phyloP scores from a whole-genome alignment of 2,113 vertebrate species.

The Hemiscyllium ocellatum region DNA sequence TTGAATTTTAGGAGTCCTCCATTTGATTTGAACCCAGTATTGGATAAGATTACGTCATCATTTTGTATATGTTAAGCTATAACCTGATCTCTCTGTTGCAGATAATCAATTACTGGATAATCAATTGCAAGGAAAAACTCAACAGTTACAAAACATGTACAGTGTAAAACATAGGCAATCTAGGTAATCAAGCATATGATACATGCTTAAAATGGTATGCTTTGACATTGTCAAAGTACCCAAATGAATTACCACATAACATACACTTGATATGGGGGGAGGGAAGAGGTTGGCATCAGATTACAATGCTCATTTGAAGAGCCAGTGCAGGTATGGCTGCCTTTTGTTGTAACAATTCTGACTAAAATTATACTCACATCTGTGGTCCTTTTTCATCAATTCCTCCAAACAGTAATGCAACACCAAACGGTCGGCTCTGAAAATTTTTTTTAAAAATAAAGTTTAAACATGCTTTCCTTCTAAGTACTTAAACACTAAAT shows the following conservation, averaged over 20 bases:
- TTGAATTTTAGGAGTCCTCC: not conserved
- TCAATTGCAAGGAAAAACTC: no score
- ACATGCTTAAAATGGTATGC: not conserved
- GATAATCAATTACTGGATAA: no score
- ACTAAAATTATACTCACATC: constrained; percentile 67
- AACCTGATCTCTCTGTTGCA: no score
- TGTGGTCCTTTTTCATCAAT: constrained; percentile 97
- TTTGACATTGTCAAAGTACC: not conserved
- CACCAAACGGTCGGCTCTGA: constrained; percentile 92
- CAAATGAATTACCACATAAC: not conserved
- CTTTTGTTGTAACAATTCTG: not conserved
- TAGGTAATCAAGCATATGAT: not conserved
- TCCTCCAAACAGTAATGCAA: constrained; percentile 90
- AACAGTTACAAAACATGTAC: no score
- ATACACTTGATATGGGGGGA: no score
- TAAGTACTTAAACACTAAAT: not conserved
- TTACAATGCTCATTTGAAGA: no score
- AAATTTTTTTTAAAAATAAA: constrained; percentile 33
- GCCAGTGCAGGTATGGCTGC: no score
- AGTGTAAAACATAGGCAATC: no score
- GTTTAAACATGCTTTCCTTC: not conserved
- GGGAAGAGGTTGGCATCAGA: no score
- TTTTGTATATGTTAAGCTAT: not conserved
- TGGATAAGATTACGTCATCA: not conserved
- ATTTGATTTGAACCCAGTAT: not conserved